These are phyloP conservation scores for Zonotrichia leucophrys DNA, from an alignment of 2,113 vertebrate species.

Conservation along the genomic window DNA sequence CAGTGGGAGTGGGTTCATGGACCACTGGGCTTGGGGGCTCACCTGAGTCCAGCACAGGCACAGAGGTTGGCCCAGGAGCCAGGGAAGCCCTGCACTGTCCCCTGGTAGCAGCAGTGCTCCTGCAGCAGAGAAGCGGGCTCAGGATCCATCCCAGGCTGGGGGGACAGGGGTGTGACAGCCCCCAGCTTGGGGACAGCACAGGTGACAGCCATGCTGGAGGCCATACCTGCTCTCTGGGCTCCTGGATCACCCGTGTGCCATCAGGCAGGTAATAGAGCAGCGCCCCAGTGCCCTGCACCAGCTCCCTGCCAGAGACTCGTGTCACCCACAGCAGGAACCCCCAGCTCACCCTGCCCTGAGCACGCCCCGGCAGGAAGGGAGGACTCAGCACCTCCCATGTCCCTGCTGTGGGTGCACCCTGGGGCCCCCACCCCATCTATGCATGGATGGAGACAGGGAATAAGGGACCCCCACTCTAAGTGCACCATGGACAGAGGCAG, in stretches of 20 bases:
- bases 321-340: background rate
- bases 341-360: background rate
- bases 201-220: fast-evolving
- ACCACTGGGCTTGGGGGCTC: fast-evolving
- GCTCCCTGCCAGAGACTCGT: conserved; percentile 61
- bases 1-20: fast-evolving
- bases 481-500: background rate
- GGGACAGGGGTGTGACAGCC: too few relatives aligned
- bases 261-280: conserved; percentile 86
- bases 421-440: background rate
- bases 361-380: fast-evolving
- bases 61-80: conserved; percentile 83
- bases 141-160: background rate
- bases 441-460: background rate
- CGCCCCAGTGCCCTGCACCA: conserved; percentile 72
- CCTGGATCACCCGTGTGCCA: conserved; percentile 72
- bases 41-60: conserved; percentile 88
- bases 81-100: conserved; percentile 64
- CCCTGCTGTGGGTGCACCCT: background rate
- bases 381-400: background rate
- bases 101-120: conserved; percentile 88
- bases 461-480: background rate
- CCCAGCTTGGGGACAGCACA: fast-evolving
- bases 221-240: conserved; percentile 77
- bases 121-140: conserved; percentile 27